A percentile compares a stretch with the other conserved stretches of the same genome.
phyloP scores from a whole-genome alignment of 1,140 invertebrate species.

The Aphaenogaster ashmeadi region DNA sequence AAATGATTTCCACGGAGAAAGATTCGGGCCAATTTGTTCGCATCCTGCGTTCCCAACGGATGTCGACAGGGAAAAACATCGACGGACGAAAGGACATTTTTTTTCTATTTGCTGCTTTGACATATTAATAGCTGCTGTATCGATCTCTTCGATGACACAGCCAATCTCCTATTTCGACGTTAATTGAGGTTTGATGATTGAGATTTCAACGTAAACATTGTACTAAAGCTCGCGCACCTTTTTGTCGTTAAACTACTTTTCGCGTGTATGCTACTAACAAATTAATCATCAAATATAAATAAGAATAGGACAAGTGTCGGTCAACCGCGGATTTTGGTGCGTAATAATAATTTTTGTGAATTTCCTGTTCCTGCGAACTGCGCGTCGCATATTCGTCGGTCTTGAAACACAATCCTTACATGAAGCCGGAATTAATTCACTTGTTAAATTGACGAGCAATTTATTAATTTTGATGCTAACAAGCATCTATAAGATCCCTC shows the following conservation, averaged over 20 bases:
- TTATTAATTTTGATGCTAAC: no score
- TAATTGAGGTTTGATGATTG: slow-evolving; percentile 39
- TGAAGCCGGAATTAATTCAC: no score
- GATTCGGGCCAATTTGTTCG: slow-evolving; percentile 54
- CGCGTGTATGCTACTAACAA: background rate
- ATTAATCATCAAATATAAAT: background rate
- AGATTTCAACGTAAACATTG: background rate
- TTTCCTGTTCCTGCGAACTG: no score
- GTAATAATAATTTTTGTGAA: no score
- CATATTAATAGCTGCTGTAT: slow-evolving; percentile 38
- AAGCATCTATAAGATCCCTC: no score
- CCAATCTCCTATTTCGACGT: background rate
- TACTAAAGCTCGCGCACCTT: background rate
- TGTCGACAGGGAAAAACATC: background rate
- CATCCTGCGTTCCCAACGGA: slow-evolving; percentile 28
- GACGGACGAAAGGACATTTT: background rate
- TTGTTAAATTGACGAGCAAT: no score
- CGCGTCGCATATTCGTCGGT: no score
- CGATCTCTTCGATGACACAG: background rate
- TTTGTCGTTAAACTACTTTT: background rate
- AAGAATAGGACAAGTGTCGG: no score
- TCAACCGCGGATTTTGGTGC: no score
- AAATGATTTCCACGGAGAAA: slow-evolving; percentile 57
- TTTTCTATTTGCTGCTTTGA: slow-evolving; percentile 9
- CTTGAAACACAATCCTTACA: no score